These are phyloP conservation scores for Eupithecia inturbata DNA, from an alignment of 2,888 invertebrate species.

Conservation along the genomic window DNA sequence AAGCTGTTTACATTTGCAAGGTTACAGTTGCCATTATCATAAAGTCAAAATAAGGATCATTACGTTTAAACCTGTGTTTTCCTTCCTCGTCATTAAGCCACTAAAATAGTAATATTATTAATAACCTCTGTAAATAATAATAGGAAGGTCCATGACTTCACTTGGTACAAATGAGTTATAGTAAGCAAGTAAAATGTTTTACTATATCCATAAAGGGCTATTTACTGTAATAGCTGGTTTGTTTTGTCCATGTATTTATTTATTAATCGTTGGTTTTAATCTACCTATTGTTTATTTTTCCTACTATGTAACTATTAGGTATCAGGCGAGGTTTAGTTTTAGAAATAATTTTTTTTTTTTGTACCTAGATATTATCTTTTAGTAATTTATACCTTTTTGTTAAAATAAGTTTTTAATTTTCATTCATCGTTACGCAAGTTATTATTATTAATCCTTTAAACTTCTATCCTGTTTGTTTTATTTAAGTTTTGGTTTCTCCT, in stretches of 20 bases:
- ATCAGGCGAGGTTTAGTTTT: not conserved
- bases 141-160: not conserved
- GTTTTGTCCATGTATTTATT: not conserved
- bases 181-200: not conserved
- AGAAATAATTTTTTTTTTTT: no score
- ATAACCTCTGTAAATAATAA: not conserved
- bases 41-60: not conserved
- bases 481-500: conserved; percentile 28
- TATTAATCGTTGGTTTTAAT: not conserved
- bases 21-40: not conserved
- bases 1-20: conserved; percentile 2
- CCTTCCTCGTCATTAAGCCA: not conserved
- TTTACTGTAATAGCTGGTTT: not conserved
- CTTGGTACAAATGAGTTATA: not conserved
- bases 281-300: not conserved
- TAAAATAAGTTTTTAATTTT: not conserved
- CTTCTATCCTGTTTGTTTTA: conserved; percentile 25
- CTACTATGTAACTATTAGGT: not conserved
- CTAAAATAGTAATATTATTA: not conserved
- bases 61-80: not conserved
- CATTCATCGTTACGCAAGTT: not conserved
- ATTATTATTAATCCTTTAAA: conserved; percentile 6
- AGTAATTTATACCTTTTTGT: not conserved
- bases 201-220: no score
- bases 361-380: not conserved